These are phyloP conservation scores for Phania funesta DNA, from an alignment of 2,888 invertebrate species.

Conservation along the genomic window DNA sequence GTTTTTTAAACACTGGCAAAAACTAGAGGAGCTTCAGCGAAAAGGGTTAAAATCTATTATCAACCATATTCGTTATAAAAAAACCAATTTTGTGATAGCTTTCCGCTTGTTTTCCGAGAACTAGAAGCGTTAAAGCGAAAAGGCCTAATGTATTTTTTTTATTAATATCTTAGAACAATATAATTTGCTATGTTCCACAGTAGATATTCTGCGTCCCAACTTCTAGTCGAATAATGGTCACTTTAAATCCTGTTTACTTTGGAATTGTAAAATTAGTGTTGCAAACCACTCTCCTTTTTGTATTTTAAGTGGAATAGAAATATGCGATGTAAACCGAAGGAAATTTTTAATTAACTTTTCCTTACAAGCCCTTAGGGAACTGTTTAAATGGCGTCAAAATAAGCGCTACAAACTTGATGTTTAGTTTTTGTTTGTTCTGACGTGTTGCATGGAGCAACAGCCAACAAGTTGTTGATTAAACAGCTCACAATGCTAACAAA, in stretches of 20 bases:
- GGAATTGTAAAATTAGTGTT: background rate
- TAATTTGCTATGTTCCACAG: no score
- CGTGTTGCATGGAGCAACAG: background rate
- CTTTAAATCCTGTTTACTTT: conserved; percentile 25
- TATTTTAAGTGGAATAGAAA: background rate
- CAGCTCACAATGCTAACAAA: conserved; percentile 13
- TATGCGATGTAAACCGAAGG: background rate
- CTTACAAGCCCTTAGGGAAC: conserved; percentile 32
- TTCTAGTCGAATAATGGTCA: background rate
- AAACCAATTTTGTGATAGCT: no score
- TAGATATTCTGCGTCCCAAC: no score
- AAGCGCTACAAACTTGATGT: background rate
- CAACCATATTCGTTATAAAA: no score
- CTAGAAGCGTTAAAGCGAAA: no score
- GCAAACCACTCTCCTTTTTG: background rate
- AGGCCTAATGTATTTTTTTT: no score
- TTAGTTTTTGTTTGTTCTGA: background rate
- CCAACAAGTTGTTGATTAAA: conserved; percentile 52
- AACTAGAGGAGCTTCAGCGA: no score
- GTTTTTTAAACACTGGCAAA: no score
- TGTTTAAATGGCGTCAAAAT: conserved; percentile 59
- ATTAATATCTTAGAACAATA: no score
- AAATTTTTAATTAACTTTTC: conserved; percentile 49
- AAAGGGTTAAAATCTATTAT: no score
- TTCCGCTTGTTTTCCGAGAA: no score